These are phyloP conservation scores for Oikopleura vanhoeffeni DNA, from an alignment of 23 tunicate genomes.

Conservation along the genomic window DNA sequence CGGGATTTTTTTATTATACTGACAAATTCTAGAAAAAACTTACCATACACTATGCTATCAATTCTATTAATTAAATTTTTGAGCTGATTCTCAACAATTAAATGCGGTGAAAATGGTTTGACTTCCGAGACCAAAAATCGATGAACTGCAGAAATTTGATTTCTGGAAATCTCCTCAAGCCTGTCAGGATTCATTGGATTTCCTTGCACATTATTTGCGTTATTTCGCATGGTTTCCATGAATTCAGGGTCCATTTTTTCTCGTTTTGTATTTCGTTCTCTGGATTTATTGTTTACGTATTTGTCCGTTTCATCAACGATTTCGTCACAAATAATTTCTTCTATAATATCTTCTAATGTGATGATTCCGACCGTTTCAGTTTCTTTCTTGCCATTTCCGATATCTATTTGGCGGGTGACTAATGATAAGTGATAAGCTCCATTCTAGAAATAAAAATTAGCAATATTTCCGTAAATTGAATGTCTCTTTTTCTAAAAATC, in stretches of 20 bases:
- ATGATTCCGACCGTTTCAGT: conserved; percentile 28
- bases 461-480: too few species aligned
- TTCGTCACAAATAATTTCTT: conserved; percentile 93
- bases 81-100: background rate
- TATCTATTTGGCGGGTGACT: background rate
- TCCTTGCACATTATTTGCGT: background rate
- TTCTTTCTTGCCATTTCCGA: background rate
- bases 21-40: background rate
- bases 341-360: conserved; percentile 90
- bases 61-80: background rate
- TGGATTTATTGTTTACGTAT: conserved; percentile 11
- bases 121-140: conserved; percentile 7
- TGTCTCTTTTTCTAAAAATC: too few species aligned
- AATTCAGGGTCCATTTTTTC: background rate
- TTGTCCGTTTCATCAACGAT: conserved; percentile 90
- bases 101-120: background rate
- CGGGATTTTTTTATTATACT: too few species aligned
- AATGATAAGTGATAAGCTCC: background rate
- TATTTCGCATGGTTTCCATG: background rate
- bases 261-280: background rate
- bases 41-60: background rate
- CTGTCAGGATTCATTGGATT: conserved; percentile 5
- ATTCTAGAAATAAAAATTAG: too few species aligned
- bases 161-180: background rate
- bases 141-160: background rate